Evolutionary conservation across 2,113 vertebrate species (phyloP).

Genomic region (Tachycineta bicolor): DNA sequence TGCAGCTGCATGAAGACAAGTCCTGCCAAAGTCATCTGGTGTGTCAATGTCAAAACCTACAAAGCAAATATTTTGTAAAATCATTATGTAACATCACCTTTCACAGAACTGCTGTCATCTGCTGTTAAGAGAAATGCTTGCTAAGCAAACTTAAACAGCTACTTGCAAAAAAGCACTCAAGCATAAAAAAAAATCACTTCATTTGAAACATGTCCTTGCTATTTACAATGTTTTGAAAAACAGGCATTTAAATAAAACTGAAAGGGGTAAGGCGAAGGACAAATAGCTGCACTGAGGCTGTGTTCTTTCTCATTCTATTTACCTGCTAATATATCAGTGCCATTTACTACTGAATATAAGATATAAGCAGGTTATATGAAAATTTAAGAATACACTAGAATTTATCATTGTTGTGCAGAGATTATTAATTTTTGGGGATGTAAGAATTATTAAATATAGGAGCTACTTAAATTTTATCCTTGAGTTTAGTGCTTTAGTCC

Average conservation of each 20-base stretch:
- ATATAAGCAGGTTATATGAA: neutral
- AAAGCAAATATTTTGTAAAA: constrained; percentile 41
- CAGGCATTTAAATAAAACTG: neutral
- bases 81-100: neutral
- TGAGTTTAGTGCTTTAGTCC: neutral
- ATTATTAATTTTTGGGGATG: neutral
- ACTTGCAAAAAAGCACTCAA: neutral
- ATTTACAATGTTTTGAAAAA: neutral
- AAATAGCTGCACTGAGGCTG: neutral
- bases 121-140: neutral
- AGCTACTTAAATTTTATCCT: neutral
- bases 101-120: neutral
- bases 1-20: constrained; percentile 98
- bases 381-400: neutral
- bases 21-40: constrained; percentile 97
- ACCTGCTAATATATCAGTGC: neutral
- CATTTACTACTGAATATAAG: neutral
- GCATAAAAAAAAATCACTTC: neutral
- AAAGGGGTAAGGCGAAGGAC: neutral
- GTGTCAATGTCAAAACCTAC: constrained; percentile 96
- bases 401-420: neutral
- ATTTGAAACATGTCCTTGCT: neutral
- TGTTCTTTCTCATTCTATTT: neutral
- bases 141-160: neutral
- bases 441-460: neutral